These are phyloP conservation scores for Denticeps clupeoides DNA, from an alignment of 2,797 vertebrate genomes.

Conservation along the genomic window DNA sequence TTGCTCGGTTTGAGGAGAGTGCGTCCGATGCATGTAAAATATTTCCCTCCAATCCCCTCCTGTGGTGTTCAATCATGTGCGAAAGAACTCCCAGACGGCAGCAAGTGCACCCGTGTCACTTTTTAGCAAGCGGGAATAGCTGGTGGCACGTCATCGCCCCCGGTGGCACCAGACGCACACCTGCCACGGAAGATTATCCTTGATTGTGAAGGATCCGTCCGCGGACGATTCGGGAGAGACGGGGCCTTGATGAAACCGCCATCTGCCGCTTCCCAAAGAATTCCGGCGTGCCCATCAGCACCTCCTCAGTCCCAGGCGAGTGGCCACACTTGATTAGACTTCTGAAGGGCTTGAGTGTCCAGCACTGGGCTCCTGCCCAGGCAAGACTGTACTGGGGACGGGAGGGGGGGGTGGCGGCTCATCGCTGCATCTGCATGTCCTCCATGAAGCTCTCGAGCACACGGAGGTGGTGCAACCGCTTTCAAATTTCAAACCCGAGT, in stretches of 20 bases:
- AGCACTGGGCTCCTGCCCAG: conserved; percentile 17
- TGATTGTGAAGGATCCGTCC: background rate
- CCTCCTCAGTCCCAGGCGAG: conserved; percentile 7
- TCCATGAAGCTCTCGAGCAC: too few relatives aligned
- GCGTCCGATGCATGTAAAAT: too few relatives aligned
- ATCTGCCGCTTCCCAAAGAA: conserved; percentile 17
- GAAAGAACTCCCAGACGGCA: too few relatives aligned
- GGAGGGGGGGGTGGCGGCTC: too few relatives aligned
- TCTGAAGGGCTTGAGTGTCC: conserved; percentile 16
- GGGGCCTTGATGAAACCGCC: conserved; percentile 5
- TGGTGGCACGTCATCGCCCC: too few relatives aligned
- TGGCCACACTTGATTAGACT: conserved; percentile 9
- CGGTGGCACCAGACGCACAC: background rate
- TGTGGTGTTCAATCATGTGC: too few relatives aligned
- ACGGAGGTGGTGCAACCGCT: too few relatives aligned
- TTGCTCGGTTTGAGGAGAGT: too few relatives aligned
- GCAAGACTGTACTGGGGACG: conserved; percentile 20
- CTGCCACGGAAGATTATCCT: conserved; percentile 2
- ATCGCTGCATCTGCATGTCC: background rate
- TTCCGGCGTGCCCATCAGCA: conserved; percentile 20
- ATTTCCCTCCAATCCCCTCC: too few relatives aligned
- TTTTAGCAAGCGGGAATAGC: too few relatives aligned
- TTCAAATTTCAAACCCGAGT: background rate
- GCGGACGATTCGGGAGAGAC: background rate
- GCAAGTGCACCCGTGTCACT: too few relatives aligned